A percentile compares a stretch with the other conserved stretches of the same genome.
Evolutionary conservation across 1,140 invertebrate genomes (phyloP).

Genomic region (Aphidius gifuensis): DNA sequence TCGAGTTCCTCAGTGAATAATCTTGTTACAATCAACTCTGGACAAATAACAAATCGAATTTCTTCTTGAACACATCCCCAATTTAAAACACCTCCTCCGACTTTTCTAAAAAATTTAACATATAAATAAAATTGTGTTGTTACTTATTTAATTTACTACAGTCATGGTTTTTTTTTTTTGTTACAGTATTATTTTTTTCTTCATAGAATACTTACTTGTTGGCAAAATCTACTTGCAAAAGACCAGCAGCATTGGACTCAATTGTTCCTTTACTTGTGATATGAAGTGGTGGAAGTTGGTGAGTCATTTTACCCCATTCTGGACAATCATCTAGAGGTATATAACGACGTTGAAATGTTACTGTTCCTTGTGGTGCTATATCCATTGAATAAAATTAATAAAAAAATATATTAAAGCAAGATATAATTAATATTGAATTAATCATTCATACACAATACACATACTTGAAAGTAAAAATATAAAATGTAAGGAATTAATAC

Average conservation of each 20-base stretch:
- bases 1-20: slow-evolving; percentile 83
- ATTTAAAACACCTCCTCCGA: slow-evolving; percentile 90
- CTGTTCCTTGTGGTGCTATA: slow-evolving; percentile 72
- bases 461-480: not conserved
- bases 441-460: slow-evolving; percentile 13
- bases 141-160: too few relatives aligned
- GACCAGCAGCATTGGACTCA: slow-evolving; percentile 76
- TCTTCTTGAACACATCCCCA: slow-evolving; percentile 95
- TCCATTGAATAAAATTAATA: slow-evolving; percentile 16
- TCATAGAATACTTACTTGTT: slow-evolving; percentile 67
- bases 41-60: slow-evolving; percentile 94
- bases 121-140: too few relatives aligned
- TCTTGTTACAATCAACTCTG: slow-evolving; percentile 85
- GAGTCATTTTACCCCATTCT: slow-evolving; percentile 63
- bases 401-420: not conserved
- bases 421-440: slow-evolving; percentile 1
- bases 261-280: slow-evolving; percentile 76
- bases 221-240: slow-evolving; percentile 94
- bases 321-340: slow-evolving; percentile 60
- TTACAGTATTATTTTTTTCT: too few relatives aligned
- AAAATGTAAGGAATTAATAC: not conserved
- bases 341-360: slow-evolving; percentile 77
- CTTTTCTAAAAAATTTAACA: slow-evolving; percentile 52
- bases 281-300: slow-evolving; percentile 65
- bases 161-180: too few relatives aligned